Conservation (phyloP, 2,113 vertebrate genomes). For the Albula glossodonta region DNA sequence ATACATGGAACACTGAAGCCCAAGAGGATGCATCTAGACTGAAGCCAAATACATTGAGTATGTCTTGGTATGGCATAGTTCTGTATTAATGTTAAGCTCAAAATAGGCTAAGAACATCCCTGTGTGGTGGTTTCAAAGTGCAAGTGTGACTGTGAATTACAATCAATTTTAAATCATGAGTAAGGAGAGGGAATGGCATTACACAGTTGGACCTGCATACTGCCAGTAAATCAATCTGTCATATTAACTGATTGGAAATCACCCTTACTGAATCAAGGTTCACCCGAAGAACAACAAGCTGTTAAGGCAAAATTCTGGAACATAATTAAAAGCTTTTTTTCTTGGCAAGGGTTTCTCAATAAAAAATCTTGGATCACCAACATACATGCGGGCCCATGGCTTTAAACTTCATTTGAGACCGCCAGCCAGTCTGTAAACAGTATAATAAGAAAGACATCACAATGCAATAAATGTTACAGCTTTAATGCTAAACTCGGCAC, state of each 20-base stretch:
- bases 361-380: neutral
- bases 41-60: no score
- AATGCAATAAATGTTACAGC: neutral
- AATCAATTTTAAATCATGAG: neutral
- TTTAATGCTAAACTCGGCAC: neutral
- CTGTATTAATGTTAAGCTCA: neutral
- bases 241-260: neutral
- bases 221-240: neutral
- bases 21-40: neutral
- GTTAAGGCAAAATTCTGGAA: neutral
- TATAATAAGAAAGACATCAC: neutral
- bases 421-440: neutral
- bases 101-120: neutral
- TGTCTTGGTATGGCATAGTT: neutral
- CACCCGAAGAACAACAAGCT: neutral
- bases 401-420: slow-evolving; percentile 4
- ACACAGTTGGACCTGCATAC: neutral
- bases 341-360: neutral
- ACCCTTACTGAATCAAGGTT: neutral
- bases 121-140: neutral
- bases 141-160: no score
- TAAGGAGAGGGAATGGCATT: neutral
- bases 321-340: slow-evolving; percentile 2
- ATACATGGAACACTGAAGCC: neutral
- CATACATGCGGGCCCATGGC: neutral